Conservation (phyloP, 1,140 invertebrate species). For the Drosophila murphyi region DNA sequence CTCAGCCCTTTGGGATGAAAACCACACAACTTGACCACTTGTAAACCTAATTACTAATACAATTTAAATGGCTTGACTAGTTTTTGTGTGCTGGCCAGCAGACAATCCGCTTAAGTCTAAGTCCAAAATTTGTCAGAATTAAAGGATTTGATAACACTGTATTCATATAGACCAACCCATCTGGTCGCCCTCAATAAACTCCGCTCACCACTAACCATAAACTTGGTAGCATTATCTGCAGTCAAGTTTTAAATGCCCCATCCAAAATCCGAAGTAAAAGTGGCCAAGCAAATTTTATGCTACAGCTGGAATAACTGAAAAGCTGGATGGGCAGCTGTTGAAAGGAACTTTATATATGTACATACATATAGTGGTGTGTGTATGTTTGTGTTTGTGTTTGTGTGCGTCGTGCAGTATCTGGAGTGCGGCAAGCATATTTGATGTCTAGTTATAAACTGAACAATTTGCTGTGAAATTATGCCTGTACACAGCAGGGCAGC, state of each 20-base stretch:
- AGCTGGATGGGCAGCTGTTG: conserved; percentile 7
- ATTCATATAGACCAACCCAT: conserved; percentile 43
- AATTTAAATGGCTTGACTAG: conserved; percentile 36
- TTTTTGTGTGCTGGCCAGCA: conserved; percentile 12
- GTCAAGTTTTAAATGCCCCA: conserved; percentile 42
- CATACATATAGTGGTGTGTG: conserved; percentile 30
- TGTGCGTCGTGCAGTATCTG: no score
- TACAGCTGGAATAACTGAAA: conserved; percentile 5
- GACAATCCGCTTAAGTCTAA: conserved; percentile 61
- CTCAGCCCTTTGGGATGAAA: not conserved
- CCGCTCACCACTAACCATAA: conserved; percentile 38
- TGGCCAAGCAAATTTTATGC: conserved; percentile 19
- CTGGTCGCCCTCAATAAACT: not conserved
- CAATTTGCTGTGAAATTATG: conserved; percentile 78
- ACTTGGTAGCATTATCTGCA: conserved; percentile 70
- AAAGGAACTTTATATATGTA: conserved; percentile 3
- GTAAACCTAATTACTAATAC: conserved; percentile 56
- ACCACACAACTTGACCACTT: conserved; percentile 45
- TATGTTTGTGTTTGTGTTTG: conserved; percentile 34
- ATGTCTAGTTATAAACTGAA: conserved; percentile 62
- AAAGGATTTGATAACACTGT: conserved; percentile 60
- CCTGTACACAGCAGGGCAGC: conserved; percentile 35
- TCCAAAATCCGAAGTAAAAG: conserved; percentile 17
- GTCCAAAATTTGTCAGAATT: conserved; percentile 67
- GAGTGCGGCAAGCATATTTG: conserved; percentile 43